phyloP scores from a whole-genome alignment of 37 sponge, comb jelly and placozoan genomes.

The Cliona cf. orientalis region DNA sequence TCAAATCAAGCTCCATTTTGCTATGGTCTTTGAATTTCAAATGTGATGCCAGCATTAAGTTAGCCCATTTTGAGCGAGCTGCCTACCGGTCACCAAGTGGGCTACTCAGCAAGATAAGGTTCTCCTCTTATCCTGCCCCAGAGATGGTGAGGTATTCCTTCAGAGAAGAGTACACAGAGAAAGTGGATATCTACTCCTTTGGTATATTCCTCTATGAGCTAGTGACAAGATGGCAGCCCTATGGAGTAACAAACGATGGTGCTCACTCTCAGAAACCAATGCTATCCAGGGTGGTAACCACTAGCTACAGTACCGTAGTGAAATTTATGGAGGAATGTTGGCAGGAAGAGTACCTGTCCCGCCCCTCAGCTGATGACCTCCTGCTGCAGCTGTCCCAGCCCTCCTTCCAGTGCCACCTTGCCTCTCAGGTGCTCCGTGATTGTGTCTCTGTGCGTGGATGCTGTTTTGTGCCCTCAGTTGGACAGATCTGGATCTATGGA shows the following conservation, averaged over 20 bases:
- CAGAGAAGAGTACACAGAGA: slow-evolving; percentile 82
- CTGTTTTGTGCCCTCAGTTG: slow-evolving; percentile 62
- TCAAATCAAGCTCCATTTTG: slow-evolving; percentile 75
- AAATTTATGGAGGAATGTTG: slow-evolving; percentile 77
- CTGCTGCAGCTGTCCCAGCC: slow-evolving; percentile 34
- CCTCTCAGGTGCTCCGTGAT: slow-evolving; percentile 62
- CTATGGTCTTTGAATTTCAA: slow-evolving; percentile 78
- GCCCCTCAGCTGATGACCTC: slow-evolving; percentile 46
- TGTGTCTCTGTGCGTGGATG: slow-evolving; percentile 72
- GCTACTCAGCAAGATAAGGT: slow-evolving; percentile 34
- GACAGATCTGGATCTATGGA: slow-evolving; percentile 82
- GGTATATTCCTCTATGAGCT: slow-evolving; percentile 82
- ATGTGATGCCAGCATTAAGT: slow-evolving; percentile 63
- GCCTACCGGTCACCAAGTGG: slow-evolving; percentile 58
- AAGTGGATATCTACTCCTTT: slow-evolving; percentile 82
- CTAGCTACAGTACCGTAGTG: slow-evolving; percentile 60
- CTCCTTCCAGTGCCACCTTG: slow-evolving; percentile 59
- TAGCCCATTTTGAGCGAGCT: slow-evolving; percentile 78
- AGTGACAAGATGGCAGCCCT: slow-evolving; percentile 76
- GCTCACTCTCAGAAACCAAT: slow-evolving; percentile 73
- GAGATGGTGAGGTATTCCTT: slow-evolving; percentile 69
- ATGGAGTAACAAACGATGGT: slow-evolving; percentile 32
- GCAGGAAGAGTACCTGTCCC: slow-evolving; percentile 52
- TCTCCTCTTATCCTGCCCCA: slow-evolving; percentile 65
- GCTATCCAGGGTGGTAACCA: slow-evolving; percentile 40